These are phyloP conservation scores for Manduca sexta DNA, from an alignment of 1,140 invertebrate species.

Conservation along the genomic window DNA sequence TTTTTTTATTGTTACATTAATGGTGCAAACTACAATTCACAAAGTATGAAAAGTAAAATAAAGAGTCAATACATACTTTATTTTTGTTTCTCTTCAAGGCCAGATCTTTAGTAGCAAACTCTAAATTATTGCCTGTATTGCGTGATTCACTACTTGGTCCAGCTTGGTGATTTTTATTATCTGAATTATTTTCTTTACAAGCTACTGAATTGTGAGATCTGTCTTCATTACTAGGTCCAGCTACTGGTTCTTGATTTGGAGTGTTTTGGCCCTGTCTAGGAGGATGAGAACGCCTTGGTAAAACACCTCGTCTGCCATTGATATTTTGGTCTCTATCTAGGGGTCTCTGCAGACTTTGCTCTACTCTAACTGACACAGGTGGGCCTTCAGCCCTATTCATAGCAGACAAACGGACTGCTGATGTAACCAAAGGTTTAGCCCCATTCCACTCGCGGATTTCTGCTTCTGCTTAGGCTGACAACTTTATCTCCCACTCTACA, in stretches of 20 bases:
- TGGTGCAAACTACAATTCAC: background rate
- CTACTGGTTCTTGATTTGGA: slow-evolving; percentile 39
- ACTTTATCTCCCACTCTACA: slow-evolving; percentile 82
- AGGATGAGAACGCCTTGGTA: slow-evolving; percentile 55
- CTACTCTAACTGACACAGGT: slow-evolving; percentile 54
- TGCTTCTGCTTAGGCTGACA: slow-evolving; percentile 77
- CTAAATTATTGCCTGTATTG: slow-evolving; percentile 29
- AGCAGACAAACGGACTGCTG: slow-evolving; percentile 60
- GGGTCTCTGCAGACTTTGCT: slow-evolving; percentile 64
- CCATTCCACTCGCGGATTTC: slow-evolving; percentile 68
- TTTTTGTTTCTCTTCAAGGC: slow-evolving; percentile 52
- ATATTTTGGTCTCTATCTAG: slow-evolving; percentile 82
- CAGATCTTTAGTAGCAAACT: slow-evolving; percentile 46
- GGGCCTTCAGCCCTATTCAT: slow-evolving; percentile 49
- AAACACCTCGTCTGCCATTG: slow-evolving; percentile 79
- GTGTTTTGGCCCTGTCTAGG: slow-evolving; percentile 22
- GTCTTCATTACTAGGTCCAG: slow-evolving; percentile 57
- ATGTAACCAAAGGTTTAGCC: slow-evolving; percentile 62
- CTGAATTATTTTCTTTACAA: slow-evolving; percentile 34
- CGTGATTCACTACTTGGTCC: slow-evolving; percentile 37
- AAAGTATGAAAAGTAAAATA: slow-evolving; percentile 8
- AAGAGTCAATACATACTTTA: slow-evolving; percentile 31
- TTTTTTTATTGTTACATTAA: background rate
- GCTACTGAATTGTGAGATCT: slow-evolving; percentile 19
- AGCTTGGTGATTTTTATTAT: slow-evolving; percentile 23